phyloP scores from a whole-genome alignment of 2,797 vertebrate species.

The Hydrophis major region DNA sequence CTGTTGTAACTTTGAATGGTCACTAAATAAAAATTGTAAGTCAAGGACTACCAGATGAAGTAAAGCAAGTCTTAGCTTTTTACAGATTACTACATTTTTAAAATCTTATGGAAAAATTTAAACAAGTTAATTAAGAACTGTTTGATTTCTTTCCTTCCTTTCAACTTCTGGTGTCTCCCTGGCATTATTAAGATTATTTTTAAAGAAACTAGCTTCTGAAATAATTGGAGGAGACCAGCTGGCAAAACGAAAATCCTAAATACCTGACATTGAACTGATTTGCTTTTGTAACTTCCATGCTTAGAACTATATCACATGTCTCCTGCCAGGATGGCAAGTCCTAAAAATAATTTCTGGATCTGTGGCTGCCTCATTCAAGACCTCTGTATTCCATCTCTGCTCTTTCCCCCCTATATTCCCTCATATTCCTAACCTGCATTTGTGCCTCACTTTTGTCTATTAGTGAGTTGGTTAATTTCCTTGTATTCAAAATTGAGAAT shows the following conservation, averaged over 20 bases:
- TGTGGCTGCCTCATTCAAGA: background rate
- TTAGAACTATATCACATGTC: background rate
- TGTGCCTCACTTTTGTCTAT: background rate
- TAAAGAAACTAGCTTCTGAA: constrained; percentile 11
- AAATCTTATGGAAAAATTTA: background rate
- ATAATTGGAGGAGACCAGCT: constrained; percentile 22
- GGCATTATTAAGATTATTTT: constrained; percentile 16
- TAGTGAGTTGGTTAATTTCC: background rate
- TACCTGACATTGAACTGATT: constrained; percentile 4
- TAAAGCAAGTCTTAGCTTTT: background rate
- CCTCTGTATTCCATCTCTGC: background rate
- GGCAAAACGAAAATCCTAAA: constrained; percentile 1
- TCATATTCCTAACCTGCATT: background rate
- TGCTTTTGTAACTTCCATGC: constrained; percentile 1
- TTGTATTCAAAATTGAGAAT: background rate
- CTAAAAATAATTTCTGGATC: constrained; percentile 25
- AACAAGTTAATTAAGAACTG: background rate
- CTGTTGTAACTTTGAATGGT: too few relatives aligned
- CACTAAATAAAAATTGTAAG: too few relatives aligned
- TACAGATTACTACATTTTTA: background rate
- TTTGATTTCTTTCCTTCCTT: background rate
- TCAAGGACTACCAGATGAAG: background rate
- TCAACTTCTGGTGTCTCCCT: background rate
- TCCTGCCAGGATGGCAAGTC: background rate
- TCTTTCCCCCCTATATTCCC: background rate